A percentile compares a stretch with the other conserved stretches of the same genome.
These are phyloP conservation scores for Eupithecia dodoneata DNA, from an alignment of 2,888 invertebrate genomes.

Conservation along the genomic window DNA sequence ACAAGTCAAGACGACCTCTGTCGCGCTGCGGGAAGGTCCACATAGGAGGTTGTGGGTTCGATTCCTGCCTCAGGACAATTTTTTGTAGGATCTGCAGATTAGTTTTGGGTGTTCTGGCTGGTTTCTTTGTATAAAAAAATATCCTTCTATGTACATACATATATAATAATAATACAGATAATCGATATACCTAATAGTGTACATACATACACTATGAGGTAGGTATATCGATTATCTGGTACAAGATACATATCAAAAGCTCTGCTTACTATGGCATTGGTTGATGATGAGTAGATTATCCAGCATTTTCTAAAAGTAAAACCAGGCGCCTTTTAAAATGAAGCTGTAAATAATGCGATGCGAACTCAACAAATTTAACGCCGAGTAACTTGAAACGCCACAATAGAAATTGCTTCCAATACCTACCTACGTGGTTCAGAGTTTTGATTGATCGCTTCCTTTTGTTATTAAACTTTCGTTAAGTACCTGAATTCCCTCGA, in stretches of 20 bases:
- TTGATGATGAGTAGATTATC: not conserved
- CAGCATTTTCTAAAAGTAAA: not conserved
- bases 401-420: constrained; percentile 13
- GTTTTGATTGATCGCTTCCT: constrained; percentile 34
- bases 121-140: too few relatives aligned
- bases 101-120: too few relatives aligned
- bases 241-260: too few relatives aligned
- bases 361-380: constrained; percentile 2
- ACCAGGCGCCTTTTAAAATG: not conserved
- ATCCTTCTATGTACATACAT: too few relatives aligned
- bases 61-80: not conserved
- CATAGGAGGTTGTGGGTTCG: not conserved
- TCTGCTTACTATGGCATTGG: too few relatives aligned
- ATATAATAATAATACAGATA: too few relatives aligned
- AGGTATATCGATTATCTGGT: not conserved
- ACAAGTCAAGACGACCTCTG: not conserved
- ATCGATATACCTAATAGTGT: too few relatives aligned
- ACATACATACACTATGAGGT: too few relatives aligned
- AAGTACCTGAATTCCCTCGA: constrained; percentile 30
- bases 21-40: not conserved
- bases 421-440: constrained; percentile 24
- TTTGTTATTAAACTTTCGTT: constrained; percentile 39
- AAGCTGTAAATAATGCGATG: not conserved
- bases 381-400: not conserved
- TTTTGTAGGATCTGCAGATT: not conserved